Base-by-base conservation (phyloP, 2,888 invertebrate genomes). In the Hirudinaria manillensis region DNA sequence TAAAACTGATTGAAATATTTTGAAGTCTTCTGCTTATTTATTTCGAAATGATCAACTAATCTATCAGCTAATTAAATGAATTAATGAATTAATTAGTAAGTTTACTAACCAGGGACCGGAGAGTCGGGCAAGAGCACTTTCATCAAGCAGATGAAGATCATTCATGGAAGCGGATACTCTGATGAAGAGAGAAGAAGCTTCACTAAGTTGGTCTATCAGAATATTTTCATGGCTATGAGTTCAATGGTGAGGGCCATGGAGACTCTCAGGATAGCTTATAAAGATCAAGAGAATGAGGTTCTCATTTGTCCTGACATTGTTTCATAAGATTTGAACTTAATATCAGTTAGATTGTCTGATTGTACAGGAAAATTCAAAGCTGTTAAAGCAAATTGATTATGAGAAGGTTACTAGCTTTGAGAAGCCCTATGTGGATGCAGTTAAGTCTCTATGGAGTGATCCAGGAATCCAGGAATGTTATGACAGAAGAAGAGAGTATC, bases 201-300 rank as follows among this genome's bases (percentile, higher is more conserved):
- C 88, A 97, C 97, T 87, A 97, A 98, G 89, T 91, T 99, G 86
- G 97, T 99, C 83, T 99, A 94, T 88, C 98, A 99, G 88, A 99
- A 99, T 89, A 98, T 99, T 88, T 99, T 99, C 89, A 98, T 98
- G 98, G 98, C 99, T 82, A 99, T 99, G 96, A 96, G 98, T 89
- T 94, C 96, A 86, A 98, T 99, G 97, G 97, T 98, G 85, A 91
- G 96, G 83, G 98, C 98, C 84, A 98, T 99, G 98, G 97, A 98
- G 86, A 90, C 97, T 87, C 91, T 99, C 85, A 94, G 93, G 89
- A 97, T 99, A 87, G 91, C 92, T 86, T 99, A 96, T 87, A 93
- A 91, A 84, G 91, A 92, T 87, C 90, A 93, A 85, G 90, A 91
- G 86, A 94, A 92, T 89, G 89, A 89, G 88, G 80, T 51, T 21